phyloP scores from a whole-genome alignment of 2,888 invertebrate genomes.

The Serrognathus titanus region DNA sequence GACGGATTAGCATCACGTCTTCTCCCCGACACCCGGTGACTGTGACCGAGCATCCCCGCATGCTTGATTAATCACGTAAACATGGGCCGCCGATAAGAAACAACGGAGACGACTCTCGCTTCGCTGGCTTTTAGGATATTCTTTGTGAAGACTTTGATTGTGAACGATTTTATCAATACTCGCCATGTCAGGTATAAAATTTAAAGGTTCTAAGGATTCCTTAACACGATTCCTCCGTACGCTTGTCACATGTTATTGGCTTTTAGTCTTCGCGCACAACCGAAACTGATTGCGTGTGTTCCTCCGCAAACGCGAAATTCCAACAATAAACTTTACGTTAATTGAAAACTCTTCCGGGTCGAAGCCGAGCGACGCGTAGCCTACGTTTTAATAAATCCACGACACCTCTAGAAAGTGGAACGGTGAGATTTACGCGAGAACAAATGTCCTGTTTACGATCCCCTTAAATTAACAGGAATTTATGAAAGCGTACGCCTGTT shows the following conservation, averaged over 20 bases:
- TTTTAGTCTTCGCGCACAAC: background rate
- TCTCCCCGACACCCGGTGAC: constrained; percentile 4
- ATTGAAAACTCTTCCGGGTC: no score
- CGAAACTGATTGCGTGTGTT: no score
- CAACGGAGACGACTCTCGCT: constrained; percentile 7
- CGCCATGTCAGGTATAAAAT: constrained; percentile 12
- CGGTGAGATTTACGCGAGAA: no score
- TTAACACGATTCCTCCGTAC: constrained; percentile 6
- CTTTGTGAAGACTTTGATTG: constrained; percentile 10
- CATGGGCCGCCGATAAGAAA: constrained; percentile 11
- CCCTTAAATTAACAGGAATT: no score
- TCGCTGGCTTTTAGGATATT: constrained; percentile 7
- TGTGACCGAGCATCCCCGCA: constrained; percentile 14
- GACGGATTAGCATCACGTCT: constrained; percentile 13
- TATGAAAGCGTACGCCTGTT: no score
- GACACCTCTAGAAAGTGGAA: no score
- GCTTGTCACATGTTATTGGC: background rate
- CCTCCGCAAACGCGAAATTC: no score
- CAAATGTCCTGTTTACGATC: no score
- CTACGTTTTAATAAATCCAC: no score
- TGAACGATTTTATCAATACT: constrained; percentile 10
- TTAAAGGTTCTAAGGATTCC: constrained; percentile 13
- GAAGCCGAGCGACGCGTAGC: no score
- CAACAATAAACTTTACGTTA: no score
- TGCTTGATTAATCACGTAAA: constrained; percentile 15